These are phyloP conservation scores for Eupithecia subfuscata DNA, from an alignment of 2,888 invertebrate genomes.

Conservation along the genomic window DNA sequence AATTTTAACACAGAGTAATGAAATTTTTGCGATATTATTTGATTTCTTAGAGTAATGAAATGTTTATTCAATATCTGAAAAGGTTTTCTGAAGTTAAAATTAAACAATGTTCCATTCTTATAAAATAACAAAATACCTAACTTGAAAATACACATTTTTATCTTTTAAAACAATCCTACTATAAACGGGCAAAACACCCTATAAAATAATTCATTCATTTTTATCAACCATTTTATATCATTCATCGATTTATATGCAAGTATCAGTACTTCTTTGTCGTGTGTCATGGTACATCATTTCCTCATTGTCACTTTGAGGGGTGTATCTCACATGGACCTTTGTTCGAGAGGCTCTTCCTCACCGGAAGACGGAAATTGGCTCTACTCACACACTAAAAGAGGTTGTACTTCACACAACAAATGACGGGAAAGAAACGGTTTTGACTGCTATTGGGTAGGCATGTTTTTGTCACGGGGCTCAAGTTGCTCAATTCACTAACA, in stretches of 20 bases:
- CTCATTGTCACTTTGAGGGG: conserved; percentile 2
- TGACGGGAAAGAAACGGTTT: background rate
- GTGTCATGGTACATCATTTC: conserved; percentile 5
- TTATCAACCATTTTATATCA: background rate
- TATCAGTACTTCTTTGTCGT: background rate
- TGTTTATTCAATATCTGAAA: background rate
- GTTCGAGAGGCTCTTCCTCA: conserved; percentile 5
- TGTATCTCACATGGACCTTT: conserved; percentile 3
- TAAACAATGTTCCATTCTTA: background rate
- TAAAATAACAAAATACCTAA: background rate
- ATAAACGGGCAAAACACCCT: background rate
- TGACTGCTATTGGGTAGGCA: background rate
- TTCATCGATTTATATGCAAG: background rate
- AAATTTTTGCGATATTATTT: too few relatives aligned
- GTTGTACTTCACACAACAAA: conserved; percentile 6
- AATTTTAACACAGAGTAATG: background rate
- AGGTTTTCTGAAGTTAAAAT: background rate
- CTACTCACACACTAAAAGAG: conserved; percentile 12
- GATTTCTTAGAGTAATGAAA: too few relatives aligned
- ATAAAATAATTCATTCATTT: background rate
- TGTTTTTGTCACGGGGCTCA: background rate
- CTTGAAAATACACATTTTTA: background rate
- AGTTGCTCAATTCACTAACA: background rate
- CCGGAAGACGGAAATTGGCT: conserved; percentile 16
- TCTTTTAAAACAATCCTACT: background rate